Conservation (phyloP, 2,113 vertebrate species). For the Myiozetetes cayanensis region DNA sequence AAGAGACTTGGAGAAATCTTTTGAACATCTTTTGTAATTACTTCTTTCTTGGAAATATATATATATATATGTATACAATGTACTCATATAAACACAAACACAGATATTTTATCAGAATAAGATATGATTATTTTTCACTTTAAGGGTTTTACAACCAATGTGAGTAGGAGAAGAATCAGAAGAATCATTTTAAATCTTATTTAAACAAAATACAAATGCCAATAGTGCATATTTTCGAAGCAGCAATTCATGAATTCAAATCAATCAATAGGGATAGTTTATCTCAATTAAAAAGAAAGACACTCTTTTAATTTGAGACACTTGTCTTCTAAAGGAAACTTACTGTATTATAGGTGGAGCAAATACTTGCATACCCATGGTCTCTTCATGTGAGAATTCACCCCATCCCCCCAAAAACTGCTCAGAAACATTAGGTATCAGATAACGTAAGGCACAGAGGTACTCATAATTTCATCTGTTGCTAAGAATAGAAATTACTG, state of each 20-base stretch:
- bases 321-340: neutral
- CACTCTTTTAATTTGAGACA: neutral
- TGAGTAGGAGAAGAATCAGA: neutral
- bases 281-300: neutral
- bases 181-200: neutral
- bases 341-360: neutral
- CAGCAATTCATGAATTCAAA: neutral
- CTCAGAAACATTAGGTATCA: slow-evolving; percentile 4
- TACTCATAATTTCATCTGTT: slow-evolving; percentile 11
- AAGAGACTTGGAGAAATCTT: neutral
- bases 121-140: neutral
- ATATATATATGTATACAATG: neutral
- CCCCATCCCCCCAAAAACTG: neutral
- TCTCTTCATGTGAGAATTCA: neutral
- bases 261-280: neutral
- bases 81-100: neutral
- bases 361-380: neutral
- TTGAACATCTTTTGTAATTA: neutral
- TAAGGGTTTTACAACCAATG: neutral
- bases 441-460: neutral
- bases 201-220: neutral
- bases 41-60: neutral
- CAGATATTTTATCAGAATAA: neutral
- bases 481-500: slow-evolving; percentile 12
- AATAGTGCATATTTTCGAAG: neutral